A percentile compares a stretch with the other conserved stretches of the same genome.
Evolutionary conservation across 2,888 invertebrate genomes (phyloP).

Genomic region (Sipunculus nudus): DNA sequence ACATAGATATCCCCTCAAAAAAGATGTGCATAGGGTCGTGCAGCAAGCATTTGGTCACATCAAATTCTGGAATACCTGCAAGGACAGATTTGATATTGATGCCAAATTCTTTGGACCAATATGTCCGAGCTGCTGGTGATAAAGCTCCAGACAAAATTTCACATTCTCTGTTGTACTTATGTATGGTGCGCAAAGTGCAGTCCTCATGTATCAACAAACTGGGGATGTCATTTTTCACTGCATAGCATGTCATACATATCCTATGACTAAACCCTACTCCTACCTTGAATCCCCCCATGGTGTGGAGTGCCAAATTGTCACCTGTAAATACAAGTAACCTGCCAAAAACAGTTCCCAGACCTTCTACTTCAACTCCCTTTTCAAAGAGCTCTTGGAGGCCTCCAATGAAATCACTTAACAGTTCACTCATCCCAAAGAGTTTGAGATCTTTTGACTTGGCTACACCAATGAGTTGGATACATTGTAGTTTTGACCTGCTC

Average conservation of each 20-base stretch:
- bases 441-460: not conserved
- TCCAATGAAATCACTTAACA: slow-evolving; percentile 3
- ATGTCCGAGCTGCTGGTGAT: not conserved
- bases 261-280: slow-evolving; percentile 24
- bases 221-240: slow-evolving; percentile 1
- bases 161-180: slow-evolving; percentile 16
- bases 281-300: slow-evolving; percentile 31
- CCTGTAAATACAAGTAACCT: slow-evolving; percentile 9
- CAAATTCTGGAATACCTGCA: slow-evolving; percentile 9
- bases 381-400: not conserved
- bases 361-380: not conserved
- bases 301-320: slow-evolving; percentile 23
- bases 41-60: slow-evolving; percentile 22
- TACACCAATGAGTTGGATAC: slow-evolving; percentile 2
- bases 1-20: slow-evolving; percentile 14
- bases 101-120: slow-evolving; percentile 24
- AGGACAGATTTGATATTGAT: slow-evolving; percentile 13
- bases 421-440: not conserved
- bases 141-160: not conserved
- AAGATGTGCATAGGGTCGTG: slow-evolving; percentile 32
- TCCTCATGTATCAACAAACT: not conserved
- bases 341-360: not conserved
- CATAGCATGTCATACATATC: slow-evolving; percentile 26
- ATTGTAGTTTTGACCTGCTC: not conserved
- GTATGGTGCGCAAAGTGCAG: slow-evolving; percentile 6